Conservation (phyloP, 2,113 vertebrate genomes). For the Noturus placidus region DNA sequence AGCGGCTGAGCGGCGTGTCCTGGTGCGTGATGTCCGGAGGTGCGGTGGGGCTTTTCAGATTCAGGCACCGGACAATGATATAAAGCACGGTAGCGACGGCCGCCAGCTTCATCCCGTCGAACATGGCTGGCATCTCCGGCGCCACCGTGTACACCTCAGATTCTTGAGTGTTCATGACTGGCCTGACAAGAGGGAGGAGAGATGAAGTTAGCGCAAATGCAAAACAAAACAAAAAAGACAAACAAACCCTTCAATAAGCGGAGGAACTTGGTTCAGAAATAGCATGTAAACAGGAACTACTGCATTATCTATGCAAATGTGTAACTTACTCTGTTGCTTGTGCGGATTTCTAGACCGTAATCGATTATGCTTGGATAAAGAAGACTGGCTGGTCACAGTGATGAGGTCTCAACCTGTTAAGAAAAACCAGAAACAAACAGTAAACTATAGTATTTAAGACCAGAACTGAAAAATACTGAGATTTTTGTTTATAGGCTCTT, state of each 20-base stretch:
- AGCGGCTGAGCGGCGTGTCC: conserved; percentile 86
- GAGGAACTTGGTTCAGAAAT: conserved; percentile 26
- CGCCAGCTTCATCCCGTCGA: conserved; percentile 94
- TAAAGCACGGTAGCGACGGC: conserved; percentile 93
- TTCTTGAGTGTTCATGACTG: conserved; percentile 69
- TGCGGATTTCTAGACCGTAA: conserved; percentile 14
- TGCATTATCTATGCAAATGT: conserved; percentile 4
- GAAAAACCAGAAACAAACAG: neutral
- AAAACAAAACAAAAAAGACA: neutral
- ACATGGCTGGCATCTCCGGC: conserved; percentile 93
- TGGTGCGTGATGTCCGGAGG: conserved; percentile 90
- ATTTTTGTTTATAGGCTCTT: neutral
- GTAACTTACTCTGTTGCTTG: conserved; percentile 57
- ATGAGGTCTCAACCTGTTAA: conserved; percentile 64
- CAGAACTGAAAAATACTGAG: neutral
- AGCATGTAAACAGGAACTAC: neutral
- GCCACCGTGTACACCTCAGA: conserved; percentile 70
- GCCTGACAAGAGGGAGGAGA: conserved; percentile 49
- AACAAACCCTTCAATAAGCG: neutral
- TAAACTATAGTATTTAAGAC: neutral
- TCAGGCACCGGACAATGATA: conserved; percentile 91
- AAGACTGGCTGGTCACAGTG: conserved; percentile 66
- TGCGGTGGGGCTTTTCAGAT: conserved; percentile 94
- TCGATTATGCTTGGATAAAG: conserved; percentile 24
- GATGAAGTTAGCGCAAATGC: neutral